Base-by-base conservation (phyloP, 2,888 invertebrate species). In the Sicus ferrugineus region DNA sequence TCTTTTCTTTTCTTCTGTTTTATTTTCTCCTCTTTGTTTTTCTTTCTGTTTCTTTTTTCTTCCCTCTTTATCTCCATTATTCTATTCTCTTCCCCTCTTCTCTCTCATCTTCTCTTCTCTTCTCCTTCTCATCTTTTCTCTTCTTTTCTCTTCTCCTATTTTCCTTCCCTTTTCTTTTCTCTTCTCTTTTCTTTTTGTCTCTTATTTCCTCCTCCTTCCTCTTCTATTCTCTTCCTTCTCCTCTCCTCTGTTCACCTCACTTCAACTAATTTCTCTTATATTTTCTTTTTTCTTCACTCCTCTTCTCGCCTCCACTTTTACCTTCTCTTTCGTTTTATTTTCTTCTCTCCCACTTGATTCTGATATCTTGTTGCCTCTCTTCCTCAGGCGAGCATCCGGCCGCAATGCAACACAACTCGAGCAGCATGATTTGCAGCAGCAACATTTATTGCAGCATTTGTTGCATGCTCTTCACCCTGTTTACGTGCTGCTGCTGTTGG, bases 321-420 rank as follows among this genome's bases (percentile, higher is more conserved):
- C 11, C 23, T 16, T 21, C 16, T 56, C n/a, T 56, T 26, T 56
- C 26, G 3, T 16, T 56, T 11, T 6, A 19, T 26, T 52, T 52
- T 14, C n/a, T n/a, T n/a, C n/a, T n/a, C n/a, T 23, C 2, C n/a
- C 16, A n/a, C n/a, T 42, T n/a, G n/a, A n/a, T 63, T 70, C 62
- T 70, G 23, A 61, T n/a, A 72, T 63, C 34, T 31, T 68, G 64
- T 73, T 58, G 71, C n/a, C 30, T 48, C 6, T 52, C n/a, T 48
- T 14, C 19, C 21, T n/a, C 67, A 94, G 93, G 93, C 78, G 94
- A 94, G 84, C 93, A 94, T 84, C 94, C 94, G 80, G 94, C 94
- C 74, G 94, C 94, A 67, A 94, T 94, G 93, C 94, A 94, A 85
- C 93, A 94, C 81, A 85, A 85, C 76, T 82, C 80, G 71, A 83